A percentile compares a stretch with the other conserved stretches of the same genome.
phyloP scores from a whole-genome alignment of 2,797 vertebrate species.

The Pseudochromis fuscus region DNA sequence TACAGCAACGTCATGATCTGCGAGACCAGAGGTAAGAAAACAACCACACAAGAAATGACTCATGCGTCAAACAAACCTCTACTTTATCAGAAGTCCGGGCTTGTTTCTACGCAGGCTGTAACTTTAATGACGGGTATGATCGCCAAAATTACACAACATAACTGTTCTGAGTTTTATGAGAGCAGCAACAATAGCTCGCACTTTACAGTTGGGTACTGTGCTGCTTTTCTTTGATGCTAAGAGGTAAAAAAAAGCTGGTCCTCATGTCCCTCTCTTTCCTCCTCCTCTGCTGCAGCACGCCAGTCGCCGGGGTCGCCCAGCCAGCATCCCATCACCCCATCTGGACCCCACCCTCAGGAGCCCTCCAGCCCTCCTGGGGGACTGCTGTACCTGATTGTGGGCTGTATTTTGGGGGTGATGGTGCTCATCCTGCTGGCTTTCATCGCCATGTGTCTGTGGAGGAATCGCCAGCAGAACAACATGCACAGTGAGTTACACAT shows the following conservation, averaged over 20 bases:
- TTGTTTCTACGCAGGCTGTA: slow-evolving; percentile 45
- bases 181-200: slow-evolving; percentile 53
- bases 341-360: slow-evolving; percentile 77
- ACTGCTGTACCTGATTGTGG: slow-evolving; percentile 94
- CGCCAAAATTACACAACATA: slow-evolving; percentile 62
- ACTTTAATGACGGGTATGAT: slow-evolving; percentile 57
- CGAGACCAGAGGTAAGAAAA: slow-evolving; percentile 92
- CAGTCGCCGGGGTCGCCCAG: slow-evolving; percentile 85
- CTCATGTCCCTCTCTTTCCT: slow-evolving; percentile 16
- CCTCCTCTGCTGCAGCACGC: slow-evolving; percentile 81
- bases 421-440: slow-evolving; percentile 95
- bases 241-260: slow-evolving; percentile 22
- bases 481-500: slow-evolving; percentile 90
- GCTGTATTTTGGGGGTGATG: slow-evolving; percentile 93
- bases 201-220: slow-evolving; percentile 46
- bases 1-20: slow-evolving; percentile 99
- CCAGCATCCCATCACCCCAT: slow-evolving; percentile 89
- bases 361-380: slow-evolving; percentile 73
- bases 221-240: slow-evolving; percentile 31
- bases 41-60: slow-evolving; percentile 26
- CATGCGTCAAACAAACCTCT: slow-evolving; percentile 12
- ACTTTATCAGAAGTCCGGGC: slow-evolving; percentile 54
- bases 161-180: slow-evolving; percentile 53
- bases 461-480: slow-evolving; percentile 92
- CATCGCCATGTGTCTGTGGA: slow-evolving; percentile 97